Evolutionary conservation across 2,113 vertebrate genomes (phyloP).

Genomic region (Centropristis striata): DNA sequence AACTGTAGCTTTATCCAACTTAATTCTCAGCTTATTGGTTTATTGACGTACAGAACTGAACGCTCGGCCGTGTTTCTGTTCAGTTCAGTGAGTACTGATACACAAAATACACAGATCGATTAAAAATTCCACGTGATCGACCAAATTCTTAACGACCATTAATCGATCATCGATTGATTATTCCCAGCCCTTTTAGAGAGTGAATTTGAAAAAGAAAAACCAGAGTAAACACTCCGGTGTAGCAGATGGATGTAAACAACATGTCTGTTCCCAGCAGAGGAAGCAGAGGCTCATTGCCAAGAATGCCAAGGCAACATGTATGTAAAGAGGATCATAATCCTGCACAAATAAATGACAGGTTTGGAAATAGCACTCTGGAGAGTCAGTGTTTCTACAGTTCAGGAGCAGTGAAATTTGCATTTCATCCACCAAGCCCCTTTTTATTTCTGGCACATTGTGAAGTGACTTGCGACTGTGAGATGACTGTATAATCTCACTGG

Average conservation of each 20-base stretch:
- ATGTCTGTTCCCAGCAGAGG: conserved; percentile 40
- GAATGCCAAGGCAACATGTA: conserved; percentile 15
- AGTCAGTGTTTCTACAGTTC: conserved; percentile 2
- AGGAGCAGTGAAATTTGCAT: conserved; percentile 4
- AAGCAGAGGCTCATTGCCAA: conserved; percentile 22
- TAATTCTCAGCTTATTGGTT: too few species aligned
- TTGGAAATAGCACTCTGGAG: neutral
- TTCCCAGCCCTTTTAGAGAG: too few species aligned
- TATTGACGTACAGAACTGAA: too few species aligned
- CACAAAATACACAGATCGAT: too few species aligned
- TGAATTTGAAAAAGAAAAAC: neutral
- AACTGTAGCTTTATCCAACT: too few species aligned
- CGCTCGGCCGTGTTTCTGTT: too few species aligned
- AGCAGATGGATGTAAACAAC: conserved; percentile 56
- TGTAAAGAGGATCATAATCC: conserved; percentile 29
- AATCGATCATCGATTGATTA: too few species aligned
- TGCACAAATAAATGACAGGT: conserved; percentile 31
- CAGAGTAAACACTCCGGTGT: neutral
- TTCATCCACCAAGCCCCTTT: neutral
- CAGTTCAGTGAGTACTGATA: too few species aligned
- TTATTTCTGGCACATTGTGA: conserved; percentile 1
- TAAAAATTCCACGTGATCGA: too few species aligned
- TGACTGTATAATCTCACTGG: neutral
- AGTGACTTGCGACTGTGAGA: neutral
- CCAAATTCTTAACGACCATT: too few species aligned